Evolutionary conservation across 2,888 invertebrate genomes (phyloP).

Genomic region (Aricia artaxerxes): DNA sequence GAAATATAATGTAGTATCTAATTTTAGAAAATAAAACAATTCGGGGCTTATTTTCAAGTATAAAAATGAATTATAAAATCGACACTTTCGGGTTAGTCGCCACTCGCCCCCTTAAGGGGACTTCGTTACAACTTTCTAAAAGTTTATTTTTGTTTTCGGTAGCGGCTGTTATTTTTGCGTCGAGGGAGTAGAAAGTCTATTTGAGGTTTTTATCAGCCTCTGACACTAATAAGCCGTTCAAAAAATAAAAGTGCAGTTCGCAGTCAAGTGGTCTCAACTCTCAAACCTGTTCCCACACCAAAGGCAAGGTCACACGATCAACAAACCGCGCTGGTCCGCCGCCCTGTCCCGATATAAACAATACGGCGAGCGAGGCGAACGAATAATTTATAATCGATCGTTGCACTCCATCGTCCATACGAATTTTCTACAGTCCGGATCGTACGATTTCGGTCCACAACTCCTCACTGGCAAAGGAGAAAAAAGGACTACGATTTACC

Average conservation of each 20-base stretch:
- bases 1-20: too few relatives aligned
- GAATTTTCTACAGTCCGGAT: neutral
- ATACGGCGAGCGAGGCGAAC: constrained; percentile 5
- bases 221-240: constrained; percentile 35
- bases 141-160: neutral
- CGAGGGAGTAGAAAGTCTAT: constrained; percentile 24
- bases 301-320: constrained; percentile 43
- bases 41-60: too few relatives aligned
- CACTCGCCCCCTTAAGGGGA: neutral
- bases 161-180: neutral
- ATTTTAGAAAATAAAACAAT: too few relatives aligned
- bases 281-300: constrained; percentile 49
- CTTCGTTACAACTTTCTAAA: neutral
- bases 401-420: constrained; percentile 11
- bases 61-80: too few relatives aligned
- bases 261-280: constrained; percentile 47
- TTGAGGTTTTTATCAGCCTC: constrained; percentile 17
- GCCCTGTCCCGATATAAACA: constrained; percentile 23
- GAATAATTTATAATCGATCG: neutral
- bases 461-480: neutral
- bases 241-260: constrained; percentile 53
- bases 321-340: constrained; percentile 7
- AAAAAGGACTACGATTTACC: neutral
- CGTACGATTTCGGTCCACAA: neutral
- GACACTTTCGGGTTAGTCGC: too few relatives aligned